Base-by-base conservation (phyloP, 2,888 invertebrate genomes). In the Spodoptera picta region DNA sequence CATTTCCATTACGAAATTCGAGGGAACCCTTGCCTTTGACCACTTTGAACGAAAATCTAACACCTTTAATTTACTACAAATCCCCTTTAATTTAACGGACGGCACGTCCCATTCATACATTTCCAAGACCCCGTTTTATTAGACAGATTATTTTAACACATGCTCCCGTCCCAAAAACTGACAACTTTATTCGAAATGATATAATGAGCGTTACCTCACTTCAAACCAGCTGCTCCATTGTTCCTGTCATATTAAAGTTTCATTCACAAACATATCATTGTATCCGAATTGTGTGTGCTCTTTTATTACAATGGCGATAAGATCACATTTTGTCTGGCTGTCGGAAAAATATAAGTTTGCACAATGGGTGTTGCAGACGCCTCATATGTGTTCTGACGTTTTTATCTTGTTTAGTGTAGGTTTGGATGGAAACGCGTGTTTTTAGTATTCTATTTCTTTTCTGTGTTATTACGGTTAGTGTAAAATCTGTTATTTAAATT, bases 51-150 rank as follows among this genome's bases (percentile, higher is more conserved):
- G 77, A 82, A 83, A 80, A 87, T 83, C 87, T 85, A 87, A 87
- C 87, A 88, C 92, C 87, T 90, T 87, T 89, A 89, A 90, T 90
- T 90, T 88, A 86, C 81, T 81, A 74, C 64, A 85, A 89, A 91
- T 90, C 91, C 88, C 85, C 87, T 88, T 87, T 89, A 88, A 91
- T 90, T 88, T 87, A 74, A 85, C 82, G 69, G 79, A 82, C 75
- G 87, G 90, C 90, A 91, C 92, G 89, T 90, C 83, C 82, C 81
- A 77, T 83, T 81, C 80, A 75, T 74, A 77, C 65, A 68, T 73
- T 71, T 76, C 66, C 75, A 78, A 79, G 80, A 83, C 82, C 81
- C 80, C 71, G 77, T 83, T 87, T 87, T 87, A 89, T 87, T 83
- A 83, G 79, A 75, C 70, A 86, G 84, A 88, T 88, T 89, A 89